phyloP scores from a whole-genome alignment of 2,888 invertebrate species.

The Andrena bicolor region DNA sequence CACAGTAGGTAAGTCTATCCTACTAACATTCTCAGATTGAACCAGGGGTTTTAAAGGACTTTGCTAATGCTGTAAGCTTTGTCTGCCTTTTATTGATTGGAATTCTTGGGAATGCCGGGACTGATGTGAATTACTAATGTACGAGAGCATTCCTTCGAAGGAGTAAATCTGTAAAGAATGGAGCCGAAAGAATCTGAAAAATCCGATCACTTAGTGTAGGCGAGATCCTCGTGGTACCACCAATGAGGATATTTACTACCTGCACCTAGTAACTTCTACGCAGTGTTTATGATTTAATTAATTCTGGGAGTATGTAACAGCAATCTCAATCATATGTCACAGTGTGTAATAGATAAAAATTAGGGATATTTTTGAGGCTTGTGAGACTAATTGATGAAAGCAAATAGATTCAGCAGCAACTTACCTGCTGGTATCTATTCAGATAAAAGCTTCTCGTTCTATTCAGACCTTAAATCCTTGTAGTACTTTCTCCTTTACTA shows the following conservation, averaged over 20 bases:
- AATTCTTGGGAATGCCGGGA: too few species aligned
- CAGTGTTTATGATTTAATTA: background rate
- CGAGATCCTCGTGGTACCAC: background rate
- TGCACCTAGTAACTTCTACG: background rate
- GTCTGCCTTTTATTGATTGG: too few species aligned
- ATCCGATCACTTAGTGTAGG: background rate
- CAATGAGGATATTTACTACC: background rate
- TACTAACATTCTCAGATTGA: too few species aligned
- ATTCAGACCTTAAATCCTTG: background rate
- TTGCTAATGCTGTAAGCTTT: too few species aligned
- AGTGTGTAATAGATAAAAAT: background rate
- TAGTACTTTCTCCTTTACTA: background rate
- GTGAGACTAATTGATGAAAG: background rate
- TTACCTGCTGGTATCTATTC: too few species aligned
- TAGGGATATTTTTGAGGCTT: background rate
- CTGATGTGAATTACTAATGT: too few species aligned
- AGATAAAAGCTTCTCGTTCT: too few species aligned
- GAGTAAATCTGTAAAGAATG: conserved; percentile 1
- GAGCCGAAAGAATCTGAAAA: background rate
- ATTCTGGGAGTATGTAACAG: background rate
- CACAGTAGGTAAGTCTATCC: too few species aligned
- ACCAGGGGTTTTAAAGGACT: too few species aligned
- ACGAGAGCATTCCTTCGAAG: background rate
- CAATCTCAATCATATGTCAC: background rate
- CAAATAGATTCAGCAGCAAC: background rate